These are phyloP conservation scores for Elegia similella DNA, from an alignment of 2,888 invertebrate genomes.

Conservation along the genomic window DNA sequence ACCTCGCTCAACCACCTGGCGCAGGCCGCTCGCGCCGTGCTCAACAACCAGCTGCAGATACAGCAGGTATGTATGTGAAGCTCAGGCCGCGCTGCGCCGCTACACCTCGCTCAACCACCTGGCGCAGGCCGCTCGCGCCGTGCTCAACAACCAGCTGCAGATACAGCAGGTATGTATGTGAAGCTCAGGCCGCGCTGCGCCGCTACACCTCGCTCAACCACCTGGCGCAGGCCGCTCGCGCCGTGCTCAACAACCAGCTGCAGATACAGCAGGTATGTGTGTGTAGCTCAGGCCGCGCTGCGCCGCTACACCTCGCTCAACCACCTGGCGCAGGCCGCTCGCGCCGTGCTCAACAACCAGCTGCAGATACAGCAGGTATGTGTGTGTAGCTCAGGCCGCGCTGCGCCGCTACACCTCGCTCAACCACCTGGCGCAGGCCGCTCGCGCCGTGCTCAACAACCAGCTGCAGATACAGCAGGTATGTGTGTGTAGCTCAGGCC, in stretches of 20 bases:
- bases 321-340: slow-evolving; percentile 88
- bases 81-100: slow-evolving; percentile 97
- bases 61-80: too few relatives aligned
- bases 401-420: slow-evolving; percentile 97
- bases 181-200: slow-evolving; percentile 97
- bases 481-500: slow-evolving; percentile 97
- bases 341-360: slow-evolving; percentile 96
- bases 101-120: slow-evolving; percentile 97
- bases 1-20: slow-evolving; percentile 97
- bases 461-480: too few relatives aligned
- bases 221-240: slow-evolving; percentile 78
- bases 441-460: slow-evolving; percentile 94
- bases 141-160: slow-evolving; percentile 97
- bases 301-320: slow-evolving; percentile 97
- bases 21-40: slow-evolving; percentile 84
- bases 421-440: slow-evolving; percentile 88
- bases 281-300: slow-evolving; percentile 97
- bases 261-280: too few relatives aligned
- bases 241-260: slow-evolving; percentile 97
- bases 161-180: too few relatives aligned
- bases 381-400: slow-evolving; percentile 97
- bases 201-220: slow-evolving; percentile 97
- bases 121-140: slow-evolving; percentile 87
- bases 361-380: too few relatives aligned
- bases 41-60: slow-evolving; percentile 98